These are phyloP conservation scores for Alsophila aescularia DNA, from an alignment of 2,888 invertebrate genomes.

Conservation along the genomic window DNA sequence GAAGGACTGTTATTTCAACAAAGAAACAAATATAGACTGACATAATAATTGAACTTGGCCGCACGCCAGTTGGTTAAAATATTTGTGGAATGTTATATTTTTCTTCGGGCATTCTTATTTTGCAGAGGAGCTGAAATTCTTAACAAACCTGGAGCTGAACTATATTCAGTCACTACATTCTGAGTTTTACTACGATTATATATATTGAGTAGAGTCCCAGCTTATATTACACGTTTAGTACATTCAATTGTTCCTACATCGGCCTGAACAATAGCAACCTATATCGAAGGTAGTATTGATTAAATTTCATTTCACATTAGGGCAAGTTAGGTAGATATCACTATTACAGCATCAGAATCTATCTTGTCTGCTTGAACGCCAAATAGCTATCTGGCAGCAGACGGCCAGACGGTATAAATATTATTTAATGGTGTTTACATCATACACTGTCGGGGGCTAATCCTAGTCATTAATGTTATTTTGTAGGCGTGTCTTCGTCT, in stretches of 20 bases:
- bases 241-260: no score
- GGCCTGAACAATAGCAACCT: no score
- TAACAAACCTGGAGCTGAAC: neutral
- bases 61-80: neutral
- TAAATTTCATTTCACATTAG: no score
- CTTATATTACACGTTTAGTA: no score
- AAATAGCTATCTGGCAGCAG: conserved; percentile 3
- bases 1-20: conserved; percentile 7
- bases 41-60: conserved; percentile 19
- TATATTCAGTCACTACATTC: no score
- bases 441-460: neutral
- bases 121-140: neutral
- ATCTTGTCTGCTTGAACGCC: neutral
- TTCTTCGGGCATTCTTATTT: conserved; percentile 8
- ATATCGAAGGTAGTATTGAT: no score
- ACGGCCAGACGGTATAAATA: neutral
- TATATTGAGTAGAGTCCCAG: no score
- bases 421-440: conserved; percentile 16
- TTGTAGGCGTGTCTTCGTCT: no score
- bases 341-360: no score
- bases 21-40: conserved; percentile 21
- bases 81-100: conserved; percentile 8
- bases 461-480: neutral
- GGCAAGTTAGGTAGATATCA: no score
- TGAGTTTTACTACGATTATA: neutral